These are phyloP conservation scores for Drymonia ruficornis DNA, from an alignment of 2,888 invertebrate species.

Conservation along the genomic window DNA sequence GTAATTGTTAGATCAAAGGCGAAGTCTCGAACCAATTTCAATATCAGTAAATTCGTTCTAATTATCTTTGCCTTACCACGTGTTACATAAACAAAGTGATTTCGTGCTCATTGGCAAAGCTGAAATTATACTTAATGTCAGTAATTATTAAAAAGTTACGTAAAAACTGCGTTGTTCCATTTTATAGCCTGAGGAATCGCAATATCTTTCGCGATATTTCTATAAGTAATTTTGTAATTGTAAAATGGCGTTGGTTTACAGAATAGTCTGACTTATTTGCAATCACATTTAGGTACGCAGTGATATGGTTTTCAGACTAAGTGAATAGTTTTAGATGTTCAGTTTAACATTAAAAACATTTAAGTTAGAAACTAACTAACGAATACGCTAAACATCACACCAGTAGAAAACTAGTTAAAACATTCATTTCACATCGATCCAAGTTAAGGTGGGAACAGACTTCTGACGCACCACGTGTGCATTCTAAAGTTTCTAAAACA, in stretches of 20 bases:
- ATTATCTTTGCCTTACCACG: background rate
- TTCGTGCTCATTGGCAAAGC: background rate
- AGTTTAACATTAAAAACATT: background rate
- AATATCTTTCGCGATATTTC: too few species aligned
- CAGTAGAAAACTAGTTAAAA: slow-evolving; percentile 31
- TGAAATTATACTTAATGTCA: background rate
- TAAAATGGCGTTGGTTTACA: too few species aligned
- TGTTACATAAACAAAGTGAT: background rate
- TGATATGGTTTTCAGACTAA: too few species aligned
- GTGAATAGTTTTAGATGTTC: background rate
- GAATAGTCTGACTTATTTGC: too few species aligned
- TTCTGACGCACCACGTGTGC: background rate
- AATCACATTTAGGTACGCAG: too few species aligned
- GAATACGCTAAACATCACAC: slow-evolving; percentile 38
- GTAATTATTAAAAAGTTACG: background rate
- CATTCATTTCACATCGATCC: slow-evolving; percentile 36
- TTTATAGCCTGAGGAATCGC: slow-evolving; percentile 3
- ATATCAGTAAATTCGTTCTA: slow-evolving; percentile 1
- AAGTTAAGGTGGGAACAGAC: slow-evolving; percentile 9
- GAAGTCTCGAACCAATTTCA: background rate
- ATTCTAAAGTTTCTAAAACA: too few species aligned
- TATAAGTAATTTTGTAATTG: too few species aligned
- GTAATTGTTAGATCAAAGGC: too few species aligned
- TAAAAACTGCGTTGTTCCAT: slow-evolving; percentile 11
- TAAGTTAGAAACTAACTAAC: background rate